A percentile compares a stretch with the other conserved stretches of the same genome.
phyloP scores from a whole-genome alignment of 1,140 invertebrate species.

The Episyrphus balteatus region DNA sequence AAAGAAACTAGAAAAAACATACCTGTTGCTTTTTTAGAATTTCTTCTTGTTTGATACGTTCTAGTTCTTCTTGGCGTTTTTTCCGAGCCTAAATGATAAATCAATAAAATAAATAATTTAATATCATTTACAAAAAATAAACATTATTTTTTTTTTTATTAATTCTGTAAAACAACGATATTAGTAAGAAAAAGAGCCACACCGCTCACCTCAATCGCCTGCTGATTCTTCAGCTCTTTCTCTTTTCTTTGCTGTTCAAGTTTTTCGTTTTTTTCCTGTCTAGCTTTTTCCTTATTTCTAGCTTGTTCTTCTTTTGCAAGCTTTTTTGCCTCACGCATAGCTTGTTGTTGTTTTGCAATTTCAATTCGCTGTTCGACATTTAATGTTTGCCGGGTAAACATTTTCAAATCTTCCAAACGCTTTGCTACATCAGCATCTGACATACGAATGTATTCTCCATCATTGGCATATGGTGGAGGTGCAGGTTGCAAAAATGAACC shows the following conservation, averaged over 20 bases:
- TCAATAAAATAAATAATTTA: slow-evolving; percentile 32
- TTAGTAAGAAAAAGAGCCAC: not conserved
- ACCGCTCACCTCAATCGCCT: slow-evolving; percentile 49
- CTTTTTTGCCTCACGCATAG: slow-evolving; percentile 46
- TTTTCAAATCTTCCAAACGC: slow-evolving; percentile 33
- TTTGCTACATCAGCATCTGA: slow-evolving; percentile 51
- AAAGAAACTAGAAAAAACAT: slow-evolving; percentile 1
- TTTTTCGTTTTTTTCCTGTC: slow-evolving; percentile 59
- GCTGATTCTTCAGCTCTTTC: slow-evolving; percentile 60
- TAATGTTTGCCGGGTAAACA: slow-evolving; percentile 41
- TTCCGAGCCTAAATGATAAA: slow-evolving; percentile 56
- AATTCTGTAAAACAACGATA: not conserved
- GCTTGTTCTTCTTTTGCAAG: slow-evolving; percentile 42
- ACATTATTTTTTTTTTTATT: not conserved
- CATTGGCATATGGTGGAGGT: slow-evolving; percentile 41
- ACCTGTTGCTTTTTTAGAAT: slow-evolving; percentile 77
- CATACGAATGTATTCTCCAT: slow-evolving; percentile 47
- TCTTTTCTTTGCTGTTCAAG: slow-evolving; percentile 65
- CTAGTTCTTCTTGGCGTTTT: slow-evolving; percentile 73
- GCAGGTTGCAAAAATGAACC: slow-evolving; percentile 76
- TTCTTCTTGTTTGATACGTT: slow-evolving; percentile 73
- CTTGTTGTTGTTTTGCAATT: slow-evolving; percentile 51
- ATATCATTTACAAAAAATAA: slow-evolving; percentile 17
- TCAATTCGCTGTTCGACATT: slow-evolving; percentile 55
- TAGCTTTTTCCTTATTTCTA: slow-evolving; percentile 38